Evolutionary conservation across 2,113 vertebrate species (phyloP), one percentile per base, ranked within the genome.

Genomic region (Podarcis muralis): DNA sequence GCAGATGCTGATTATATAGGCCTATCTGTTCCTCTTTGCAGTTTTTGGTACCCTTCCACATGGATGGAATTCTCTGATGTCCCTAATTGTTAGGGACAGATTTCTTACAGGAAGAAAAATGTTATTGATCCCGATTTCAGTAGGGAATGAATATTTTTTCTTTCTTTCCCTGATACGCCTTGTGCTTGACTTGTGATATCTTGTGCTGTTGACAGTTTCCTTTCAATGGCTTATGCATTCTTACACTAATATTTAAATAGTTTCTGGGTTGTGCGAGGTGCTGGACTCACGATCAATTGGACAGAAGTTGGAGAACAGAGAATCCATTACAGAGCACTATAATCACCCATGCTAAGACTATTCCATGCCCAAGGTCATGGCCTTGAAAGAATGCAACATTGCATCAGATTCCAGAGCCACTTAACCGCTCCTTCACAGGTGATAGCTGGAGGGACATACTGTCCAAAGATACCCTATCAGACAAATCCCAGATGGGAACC

Each of bases 281-380:
- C 16, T 87, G 71, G 91, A 85, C 89, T 95, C 95, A 92, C 94
- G 85, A 88, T 95, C 95, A 94, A 90, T 93, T 93, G 94, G 93
- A 27, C 12, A 75, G 71, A 59, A 65, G 81, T 65, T 53, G 48
- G 48, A 53, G 0, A 77, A 37, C 37, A 69, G 5, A 86, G 35
- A 79, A 90, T 22, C 76, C 81, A 87, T 80, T 59, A 6, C 35
- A 82, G 68, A 15, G 68, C 22, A 30, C 4, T 62, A 83, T 68
- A 85, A 91, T 37, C 43, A 40, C 75, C 74, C 59, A 23, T 62
- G 13, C 75, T 83, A 3, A 48, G 84, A 75, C 32, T 59, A 83
- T 40, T 76, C 59, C 13, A 20, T 62, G 16, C 16, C 59, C 79
- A 90, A 83, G 85, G 72, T 82, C 83, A 48, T 83, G 76, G 87